Evolutionary conservation across 2,113 vertebrate genomes (phyloP).

Genomic region (Sarotherodon lohbergeri): DNA sequence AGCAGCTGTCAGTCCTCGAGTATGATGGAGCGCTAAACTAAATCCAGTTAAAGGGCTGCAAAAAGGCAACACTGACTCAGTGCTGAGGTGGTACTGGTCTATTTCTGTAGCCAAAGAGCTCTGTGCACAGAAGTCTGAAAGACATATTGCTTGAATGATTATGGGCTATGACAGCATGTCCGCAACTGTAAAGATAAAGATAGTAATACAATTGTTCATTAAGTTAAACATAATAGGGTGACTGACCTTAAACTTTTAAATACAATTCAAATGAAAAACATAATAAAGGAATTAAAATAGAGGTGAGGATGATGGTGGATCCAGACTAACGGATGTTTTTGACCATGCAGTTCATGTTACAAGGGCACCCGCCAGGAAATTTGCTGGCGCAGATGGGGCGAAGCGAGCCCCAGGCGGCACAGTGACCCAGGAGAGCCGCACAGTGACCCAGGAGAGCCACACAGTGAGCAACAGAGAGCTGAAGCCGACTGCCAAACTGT

Average conservation of each 20-base stretch:
- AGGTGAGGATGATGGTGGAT: neutral
- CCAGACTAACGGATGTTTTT: neutral
- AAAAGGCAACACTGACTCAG: neutral
- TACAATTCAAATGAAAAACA: neutral
- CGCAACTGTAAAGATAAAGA: neutral
- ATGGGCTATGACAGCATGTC: neutral
- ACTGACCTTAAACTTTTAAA: neutral
- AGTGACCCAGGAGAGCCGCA: neutral
- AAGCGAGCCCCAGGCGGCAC: neutral
- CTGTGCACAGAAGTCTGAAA: neutral
- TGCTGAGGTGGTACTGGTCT: neutral
- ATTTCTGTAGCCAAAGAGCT: neutral
- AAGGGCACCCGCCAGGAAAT: neutral
- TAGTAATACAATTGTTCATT: neutral
- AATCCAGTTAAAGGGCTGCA: neutral
- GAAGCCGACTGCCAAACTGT: neutral
- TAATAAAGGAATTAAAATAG: neutral
- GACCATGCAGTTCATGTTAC: neutral
- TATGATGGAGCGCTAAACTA: neutral
- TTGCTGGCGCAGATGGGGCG: neutral
- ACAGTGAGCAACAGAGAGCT: neutral
- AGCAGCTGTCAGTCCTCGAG: neutral
- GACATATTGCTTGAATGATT: neutral
- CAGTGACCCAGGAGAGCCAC: neutral
- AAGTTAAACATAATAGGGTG: neutral